phyloP scores from a whole-genome alignment of 2,113 vertebrate genomes.

The Actenoides hombroni region DNA sequence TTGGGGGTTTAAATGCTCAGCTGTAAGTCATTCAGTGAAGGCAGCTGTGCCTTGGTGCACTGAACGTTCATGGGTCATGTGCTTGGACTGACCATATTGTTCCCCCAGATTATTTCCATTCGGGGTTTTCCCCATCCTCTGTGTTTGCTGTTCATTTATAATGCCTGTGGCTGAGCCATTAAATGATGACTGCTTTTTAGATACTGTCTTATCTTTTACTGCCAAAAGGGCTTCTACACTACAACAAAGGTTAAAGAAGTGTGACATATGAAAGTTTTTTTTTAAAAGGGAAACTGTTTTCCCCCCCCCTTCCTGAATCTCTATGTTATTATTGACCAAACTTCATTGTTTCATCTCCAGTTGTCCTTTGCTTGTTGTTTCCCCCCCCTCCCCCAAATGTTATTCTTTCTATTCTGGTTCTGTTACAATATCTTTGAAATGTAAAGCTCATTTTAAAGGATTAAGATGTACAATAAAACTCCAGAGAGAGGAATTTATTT shows the following conservation, averaged over 20 bases:
- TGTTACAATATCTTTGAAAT: background rate
- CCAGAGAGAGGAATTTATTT: background rate
- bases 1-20: background rate
- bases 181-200: background rate
- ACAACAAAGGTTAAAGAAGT: background rate
- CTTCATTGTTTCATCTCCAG: background rate
- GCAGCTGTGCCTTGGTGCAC: background rate
- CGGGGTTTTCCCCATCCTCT: background rate
- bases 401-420: background rate
- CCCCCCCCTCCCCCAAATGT: background rate
- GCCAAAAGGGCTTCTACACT: background rate
- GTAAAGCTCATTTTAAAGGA: background rate
- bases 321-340: background rate
- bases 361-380: background rate
- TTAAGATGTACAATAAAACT: background rate
- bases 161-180: background rate
- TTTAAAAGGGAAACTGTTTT: background rate
- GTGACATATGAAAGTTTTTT: background rate
- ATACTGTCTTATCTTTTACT: background rate
- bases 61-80: fast-evolving
- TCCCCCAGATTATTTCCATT: background rate
- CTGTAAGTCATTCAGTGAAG: background rate
- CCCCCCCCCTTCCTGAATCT: background rate
- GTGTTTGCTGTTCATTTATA: background rate
- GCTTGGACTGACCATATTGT: background rate